These are phyloP conservation scores for Parazoanthus atlanticus DNA, from an alignment of 92 coral and sea anemone genomes.

Conservation along the genomic window DNA sequence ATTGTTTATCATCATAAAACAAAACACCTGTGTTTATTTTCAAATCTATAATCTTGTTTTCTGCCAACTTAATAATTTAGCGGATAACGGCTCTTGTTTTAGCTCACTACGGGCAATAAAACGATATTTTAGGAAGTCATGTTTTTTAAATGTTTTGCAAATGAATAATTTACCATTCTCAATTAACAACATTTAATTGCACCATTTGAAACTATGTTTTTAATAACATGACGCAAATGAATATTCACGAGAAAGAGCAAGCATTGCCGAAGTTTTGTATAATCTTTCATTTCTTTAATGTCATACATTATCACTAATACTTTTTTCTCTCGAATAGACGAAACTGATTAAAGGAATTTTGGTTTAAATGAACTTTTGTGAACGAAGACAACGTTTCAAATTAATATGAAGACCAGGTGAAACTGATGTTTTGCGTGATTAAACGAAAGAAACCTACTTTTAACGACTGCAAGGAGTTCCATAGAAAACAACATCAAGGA, in stretches of 20 bases:
- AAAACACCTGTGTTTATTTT: slow-evolving; percentile 27
- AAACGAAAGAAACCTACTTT: neutral
- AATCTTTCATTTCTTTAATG: too few species aligned
- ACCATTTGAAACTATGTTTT: neutral
- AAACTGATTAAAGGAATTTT: neutral
- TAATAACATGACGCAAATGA: neutral
- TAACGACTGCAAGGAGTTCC: neutral
- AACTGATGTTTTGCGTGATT: neutral
- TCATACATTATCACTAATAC: too few species aligned
- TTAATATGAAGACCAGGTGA: neutral
- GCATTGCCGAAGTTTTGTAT: neutral
- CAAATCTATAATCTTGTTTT: neutral
- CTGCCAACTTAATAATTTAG: too few species aligned
- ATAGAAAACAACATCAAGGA: neutral
- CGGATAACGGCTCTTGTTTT: neutral
- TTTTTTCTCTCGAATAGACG: too few species aligned
- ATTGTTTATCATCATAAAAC: neutral
- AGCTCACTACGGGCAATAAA: neutral
- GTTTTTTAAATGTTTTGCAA: too few species aligned
- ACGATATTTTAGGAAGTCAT: neutral
- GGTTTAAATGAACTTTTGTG: neutral
- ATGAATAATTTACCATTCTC: neutral
- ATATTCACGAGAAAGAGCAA: neutral
- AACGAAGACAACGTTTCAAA: neutral
- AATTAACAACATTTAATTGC: neutral